These are phyloP conservation scores for Gastrophysa polygoni DNA, from an alignment of 2,888 invertebrate species.

Conservation along the genomic window DNA sequence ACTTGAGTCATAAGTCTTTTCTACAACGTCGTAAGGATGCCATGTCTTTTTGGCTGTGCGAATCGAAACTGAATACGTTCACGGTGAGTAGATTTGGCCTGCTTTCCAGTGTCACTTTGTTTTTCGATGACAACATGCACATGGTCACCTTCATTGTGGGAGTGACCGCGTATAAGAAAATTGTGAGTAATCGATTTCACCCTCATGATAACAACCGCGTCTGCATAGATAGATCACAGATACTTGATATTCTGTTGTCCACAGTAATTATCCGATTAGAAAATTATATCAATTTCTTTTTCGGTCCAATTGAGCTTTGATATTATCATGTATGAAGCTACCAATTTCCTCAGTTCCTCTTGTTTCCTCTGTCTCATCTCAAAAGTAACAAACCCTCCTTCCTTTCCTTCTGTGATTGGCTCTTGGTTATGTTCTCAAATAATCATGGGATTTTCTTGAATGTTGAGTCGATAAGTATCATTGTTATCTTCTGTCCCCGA, in stretches of 20 bases:
- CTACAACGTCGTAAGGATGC: constrained; percentile 26
- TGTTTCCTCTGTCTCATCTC: constrained; percentile 42
- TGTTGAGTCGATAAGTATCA: background rate
- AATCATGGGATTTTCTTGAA: background rate
- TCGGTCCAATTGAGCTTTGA: constrained; percentile 2
- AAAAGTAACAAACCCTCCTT: constrained; percentile 41
- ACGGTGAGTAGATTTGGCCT: constrained; percentile 5
- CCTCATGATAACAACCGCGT: constrained; percentile 10
- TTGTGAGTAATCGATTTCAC: constrained; percentile 11
- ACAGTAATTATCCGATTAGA: constrained; percentile 20
- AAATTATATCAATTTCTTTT: constrained; percentile 10
- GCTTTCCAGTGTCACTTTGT: background rate
- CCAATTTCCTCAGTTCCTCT: constrained; percentile 37
- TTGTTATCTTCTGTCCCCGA: constrained; percentile 2
- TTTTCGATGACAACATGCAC: constrained; percentile 13
- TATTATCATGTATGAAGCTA: constrained; percentile 17
- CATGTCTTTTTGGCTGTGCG: background rate
- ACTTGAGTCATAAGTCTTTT: constrained; percentile 30
- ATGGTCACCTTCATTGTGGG: constrained; percentile 13
- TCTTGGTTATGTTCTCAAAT: background rate
- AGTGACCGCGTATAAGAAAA: constrained; percentile 8
- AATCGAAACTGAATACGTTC: constrained; percentile 6
- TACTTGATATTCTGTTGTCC: constrained; percentile 23
- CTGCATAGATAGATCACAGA: constrained; percentile 12
- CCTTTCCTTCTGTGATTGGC: background rate